Evolutionary conservation across 1,140 invertebrate species (phyloP).

Genomic region (Cydia splendana): DNA sequence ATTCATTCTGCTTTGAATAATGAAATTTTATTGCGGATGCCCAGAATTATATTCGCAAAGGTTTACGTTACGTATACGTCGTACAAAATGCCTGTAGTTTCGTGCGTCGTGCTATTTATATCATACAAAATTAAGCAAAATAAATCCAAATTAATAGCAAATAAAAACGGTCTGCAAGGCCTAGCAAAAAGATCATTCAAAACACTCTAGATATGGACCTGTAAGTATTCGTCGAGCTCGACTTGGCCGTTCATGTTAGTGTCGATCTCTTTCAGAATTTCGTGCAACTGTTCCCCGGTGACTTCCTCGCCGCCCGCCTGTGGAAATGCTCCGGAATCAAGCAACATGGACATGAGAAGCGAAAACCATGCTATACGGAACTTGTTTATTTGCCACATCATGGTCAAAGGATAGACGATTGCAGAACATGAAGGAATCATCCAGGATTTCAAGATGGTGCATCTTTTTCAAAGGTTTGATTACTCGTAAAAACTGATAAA

Average conservation of each 20-base stretch:
- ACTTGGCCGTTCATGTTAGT: conserved; percentile 99
- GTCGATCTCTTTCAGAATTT: conserved; percentile 98
- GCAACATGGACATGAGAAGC: conserved; percentile 25
- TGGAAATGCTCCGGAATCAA: conserved; percentile 53
- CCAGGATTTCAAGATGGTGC: neutral
- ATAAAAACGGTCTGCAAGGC: neutral
- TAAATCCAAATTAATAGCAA: neutral
- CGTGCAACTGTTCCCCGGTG: conserved; percentile 96
- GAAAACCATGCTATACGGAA: neutral
- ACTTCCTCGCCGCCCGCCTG: conserved; percentile 95
- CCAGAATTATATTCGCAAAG: neutral
- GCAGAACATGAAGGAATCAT: neutral
- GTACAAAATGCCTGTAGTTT: neutral
- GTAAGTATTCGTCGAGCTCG: conserved; percentile 98
- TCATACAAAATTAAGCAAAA: neutral
- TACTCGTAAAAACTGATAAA: too few relatives aligned
- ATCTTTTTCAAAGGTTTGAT: too few relatives aligned
- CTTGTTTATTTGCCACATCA: neutral
- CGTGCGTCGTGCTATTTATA: neutral
- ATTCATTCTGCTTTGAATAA: too few relatives aligned
- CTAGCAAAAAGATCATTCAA: neutral
- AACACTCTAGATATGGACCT: conserved; percentile 84
- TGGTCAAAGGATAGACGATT: neutral
- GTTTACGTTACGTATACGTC: neutral
- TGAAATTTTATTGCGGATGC: too few relatives aligned